A percentile compares a stretch with the other conserved stretches of the same genome.
These are phyloP conservation scores for Gastracanthus pulcherrimus DNA, from an alignment of 2,888 invertebrate genomes.

Conservation along the genomic window DNA sequence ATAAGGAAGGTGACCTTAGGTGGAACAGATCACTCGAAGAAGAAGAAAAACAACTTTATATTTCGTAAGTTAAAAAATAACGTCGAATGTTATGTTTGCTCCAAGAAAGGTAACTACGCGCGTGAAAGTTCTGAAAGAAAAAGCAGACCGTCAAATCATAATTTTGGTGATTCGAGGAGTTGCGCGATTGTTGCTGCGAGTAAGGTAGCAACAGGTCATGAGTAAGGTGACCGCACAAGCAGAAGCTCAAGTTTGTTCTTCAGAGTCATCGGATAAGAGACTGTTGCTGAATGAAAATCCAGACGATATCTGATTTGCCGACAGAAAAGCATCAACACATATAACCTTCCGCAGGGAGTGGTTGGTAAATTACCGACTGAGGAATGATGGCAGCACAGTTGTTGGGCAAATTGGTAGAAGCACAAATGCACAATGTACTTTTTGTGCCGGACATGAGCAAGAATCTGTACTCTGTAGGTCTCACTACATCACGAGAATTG, in stretches of 20 bases:
- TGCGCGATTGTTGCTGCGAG: slow-evolving; percentile 49
- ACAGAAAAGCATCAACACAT: slow-evolving; percentile 59
- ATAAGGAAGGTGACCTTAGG: background rate
- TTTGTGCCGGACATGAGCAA: slow-evolving; percentile 59
- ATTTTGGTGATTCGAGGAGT: background rate
- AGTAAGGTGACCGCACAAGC: background rate
- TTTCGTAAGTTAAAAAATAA: no score
- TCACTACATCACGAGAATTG: slow-evolving; percentile 56
- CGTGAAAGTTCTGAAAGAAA: slow-evolving; percentile 52
- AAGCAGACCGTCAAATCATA: slow-evolving; percentile 41
- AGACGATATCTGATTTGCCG: slow-evolving; percentile 57
- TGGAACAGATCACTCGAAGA: background rate
- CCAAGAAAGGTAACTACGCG: slow-evolving; percentile 54
- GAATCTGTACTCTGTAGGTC: slow-evolving; percentile 66
- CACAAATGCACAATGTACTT: slow-evolving; percentile 60
- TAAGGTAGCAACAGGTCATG: background rate
- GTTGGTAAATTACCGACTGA: slow-evolving; percentile 53
- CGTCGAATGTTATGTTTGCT: slow-evolving; percentile 53
- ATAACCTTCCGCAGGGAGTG: slow-evolving; percentile 59
- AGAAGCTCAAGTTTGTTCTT: background rate
- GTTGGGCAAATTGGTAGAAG: slow-evolving; percentile 57
- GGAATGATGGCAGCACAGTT: slow-evolving; percentile 30
- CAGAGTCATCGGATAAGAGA: background rate
- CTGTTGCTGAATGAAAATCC: slow-evolving; percentile 43
- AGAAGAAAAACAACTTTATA: slow-evolving; percentile 27